A percentile compares a stretch with the other conserved stretches of the same genome.
phyloP scores from a whole-genome alignment of 2,888 invertebrate genomes.

The Eupithecia subumbrata region DNA sequence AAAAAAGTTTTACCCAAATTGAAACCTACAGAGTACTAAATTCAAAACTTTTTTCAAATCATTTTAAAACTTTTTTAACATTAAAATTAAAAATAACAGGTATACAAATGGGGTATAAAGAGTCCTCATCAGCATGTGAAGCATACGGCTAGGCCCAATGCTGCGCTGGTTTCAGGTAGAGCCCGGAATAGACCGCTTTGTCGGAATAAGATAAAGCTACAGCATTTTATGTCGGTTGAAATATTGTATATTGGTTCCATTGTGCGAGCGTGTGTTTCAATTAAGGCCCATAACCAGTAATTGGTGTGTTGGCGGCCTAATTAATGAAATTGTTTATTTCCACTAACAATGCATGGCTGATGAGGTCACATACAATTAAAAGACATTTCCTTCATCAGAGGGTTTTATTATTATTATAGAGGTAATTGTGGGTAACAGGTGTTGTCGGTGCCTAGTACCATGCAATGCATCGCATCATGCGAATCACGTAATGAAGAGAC shows the following conservation, averaged over 20 bases:
- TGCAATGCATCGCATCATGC: not conserved
- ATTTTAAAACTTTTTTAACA: too few relatives aligned
- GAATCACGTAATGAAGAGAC: not conserved
- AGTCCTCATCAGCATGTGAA: too few relatives aligned
- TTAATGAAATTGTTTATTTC: constrained; percentile 46
- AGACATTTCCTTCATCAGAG: not conserved
- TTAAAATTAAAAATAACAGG: too few relatives aligned
- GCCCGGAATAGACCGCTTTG: too few relatives aligned
- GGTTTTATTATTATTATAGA: not conserved
- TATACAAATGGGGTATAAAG: too few relatives aligned
- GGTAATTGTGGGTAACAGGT: not conserved
- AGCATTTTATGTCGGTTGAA: constrained; percentile 15
- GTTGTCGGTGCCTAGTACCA: not conserved
- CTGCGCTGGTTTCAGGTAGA: too few relatives aligned
- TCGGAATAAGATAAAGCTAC: not conserved
- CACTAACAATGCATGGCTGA: constrained; percentile 26
- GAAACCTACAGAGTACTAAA: too few relatives aligned
- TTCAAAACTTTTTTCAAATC: too few relatives aligned
- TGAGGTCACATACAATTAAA: constrained; percentile 8
- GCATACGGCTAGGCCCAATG: too few relatives aligned
- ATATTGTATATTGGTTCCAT: constrained; percentile 37
- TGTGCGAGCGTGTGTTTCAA: constrained; percentile 72
- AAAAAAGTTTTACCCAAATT: too few relatives aligned
- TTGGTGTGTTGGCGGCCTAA: constrained; percentile 59
- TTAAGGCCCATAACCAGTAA: constrained; percentile 74